Percentiles rank a stretch among this genome's conserved stretches.
These are phyloP conservation scores for Ibidorhyncha struthersii DNA, from an alignment of 2,113 vertebrate genomes.

Conservation along the genomic window DNA sequence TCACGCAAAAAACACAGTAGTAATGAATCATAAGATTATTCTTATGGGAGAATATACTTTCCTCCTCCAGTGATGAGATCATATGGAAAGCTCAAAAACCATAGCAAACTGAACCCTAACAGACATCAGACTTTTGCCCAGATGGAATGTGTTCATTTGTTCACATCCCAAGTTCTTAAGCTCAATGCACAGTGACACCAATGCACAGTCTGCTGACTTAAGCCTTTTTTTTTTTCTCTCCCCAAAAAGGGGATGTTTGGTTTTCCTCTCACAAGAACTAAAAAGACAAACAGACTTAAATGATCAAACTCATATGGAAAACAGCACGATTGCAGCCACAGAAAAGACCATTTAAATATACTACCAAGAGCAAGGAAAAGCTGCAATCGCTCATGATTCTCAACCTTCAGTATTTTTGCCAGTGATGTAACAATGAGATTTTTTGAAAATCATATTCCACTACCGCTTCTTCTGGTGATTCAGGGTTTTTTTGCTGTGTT, in stretches of 20 bases:
- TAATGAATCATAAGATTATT: slow-evolving; percentile 64
- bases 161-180: slow-evolving; percentile 16
- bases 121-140: neutral
- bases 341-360: neutral
- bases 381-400: neutral
- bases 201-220: slow-evolving; percentile 2
- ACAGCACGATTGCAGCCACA: neutral
- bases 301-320: neutral
- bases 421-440: neutral
- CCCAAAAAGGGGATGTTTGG: neutral
- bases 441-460: neutral
- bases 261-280: neutral
- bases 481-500: neutral
- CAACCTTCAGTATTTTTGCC: neutral
- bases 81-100: slow-evolving; percentile 42
- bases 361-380: neutral
- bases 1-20: slow-evolving; percentile 46
- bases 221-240: neutral
- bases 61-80: slow-evolving; percentile 66
- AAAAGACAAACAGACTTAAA: neutral
- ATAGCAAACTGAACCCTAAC: slow-evolving; percentile 28
- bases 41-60: slow-evolving; percentile 60
- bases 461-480: neutral
- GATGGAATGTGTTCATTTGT: slow-evolving; percentile 29
- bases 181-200: slow-evolving; percentile 5